These are phyloP conservation scores for Noctua comes DNA, from an alignment of 2,888 invertebrate species.

Conservation along the genomic window DNA sequence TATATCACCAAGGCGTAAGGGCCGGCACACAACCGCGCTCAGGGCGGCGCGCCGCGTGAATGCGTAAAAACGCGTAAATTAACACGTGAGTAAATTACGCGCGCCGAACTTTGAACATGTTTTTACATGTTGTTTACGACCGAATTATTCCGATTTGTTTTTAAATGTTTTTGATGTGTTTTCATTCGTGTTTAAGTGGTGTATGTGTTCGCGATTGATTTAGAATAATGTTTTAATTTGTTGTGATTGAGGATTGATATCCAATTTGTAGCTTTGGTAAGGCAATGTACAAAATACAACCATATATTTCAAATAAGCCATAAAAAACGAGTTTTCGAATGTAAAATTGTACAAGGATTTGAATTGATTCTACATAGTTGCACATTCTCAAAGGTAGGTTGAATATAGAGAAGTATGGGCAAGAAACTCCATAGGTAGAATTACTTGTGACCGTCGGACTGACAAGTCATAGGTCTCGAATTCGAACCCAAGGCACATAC, in stretches of 20 bases:
- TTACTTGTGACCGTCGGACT: too few species aligned
- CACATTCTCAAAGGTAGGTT: neutral
- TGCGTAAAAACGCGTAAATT: conserved; percentile 67
- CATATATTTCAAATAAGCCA: neutral
- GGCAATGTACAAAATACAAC: neutral
- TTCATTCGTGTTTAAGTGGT: conserved; percentile 37
- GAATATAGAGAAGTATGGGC: neutral
- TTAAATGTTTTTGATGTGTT: conserved; percentile 38
- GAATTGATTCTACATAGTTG: neutral
- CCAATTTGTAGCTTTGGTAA: neutral
- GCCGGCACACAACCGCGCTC: conserved; percentile 53
- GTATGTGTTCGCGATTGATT: conserved; percentile 12
- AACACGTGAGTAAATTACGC: conserved; percentile 60
- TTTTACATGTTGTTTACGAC: conserved; percentile 56
- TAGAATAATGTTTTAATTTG: conserved; percentile 11
- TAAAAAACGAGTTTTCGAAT: neutral
- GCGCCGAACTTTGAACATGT: conserved; percentile 45
- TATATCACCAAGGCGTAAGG: conserved; percentile 67
- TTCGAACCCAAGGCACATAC: too few species aligned
- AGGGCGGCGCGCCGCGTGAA: conserved; percentile 36
- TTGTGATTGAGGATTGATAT: neutral
- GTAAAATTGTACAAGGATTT: neutral
- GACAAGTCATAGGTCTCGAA: too few species aligned
- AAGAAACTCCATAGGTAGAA: neutral
- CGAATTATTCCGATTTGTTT: conserved; percentile 55